Evolutionary conservation across 2,113 vertebrate genomes (phyloP), one percentile per base, ranked within the genome.

Genomic region (Delphinapterus leucas): DNA sequence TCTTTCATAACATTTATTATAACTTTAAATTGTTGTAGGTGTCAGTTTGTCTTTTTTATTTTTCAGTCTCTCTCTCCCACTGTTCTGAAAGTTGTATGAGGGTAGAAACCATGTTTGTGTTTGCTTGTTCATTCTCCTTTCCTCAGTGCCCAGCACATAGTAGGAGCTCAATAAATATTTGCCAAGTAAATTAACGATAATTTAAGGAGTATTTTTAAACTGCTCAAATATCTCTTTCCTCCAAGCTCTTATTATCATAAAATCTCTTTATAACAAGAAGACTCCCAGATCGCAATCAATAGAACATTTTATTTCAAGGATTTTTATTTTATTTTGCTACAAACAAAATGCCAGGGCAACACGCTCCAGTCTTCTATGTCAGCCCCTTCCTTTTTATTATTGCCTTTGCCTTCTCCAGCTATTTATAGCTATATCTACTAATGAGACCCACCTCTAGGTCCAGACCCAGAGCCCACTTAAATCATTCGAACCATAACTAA

Each of bases 141-240:
- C 8, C 67, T 58, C 13, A 86, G 55, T 76, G 38, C 53, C 49
- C 33, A 83, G 67, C 63, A 97, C n/a, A 92, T 2, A 95, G 28
- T 76, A 93, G 63, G 58, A 94, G 28, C 28, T 88, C 90, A 92
- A 36, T 87, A 77, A 95, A 89, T 68, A 81, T 18, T 93, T 94
- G 61, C 18, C 21, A 92, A 95, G 44, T 77, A 36, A 93, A 88
- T 85, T 47, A 80, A 77, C 74, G 33, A 88, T 86, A 38, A 93
- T 31, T 95, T 65, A 91, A 88, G 38, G 86, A 96, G 82, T 73
- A 21, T 89, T 93, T 25, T 23, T 49, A 83, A 97, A 41, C 31
- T 82, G 61, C 33, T 86, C n/a, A 84, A 60, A 84, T 88, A 61
- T 74, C n/a, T 95, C 31, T 90, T 82, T 92, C 23, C 33, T 96